Evolutionary conservation across 2,888 invertebrate species (phyloP).

Genomic region (Dasysyrphus albostriatus): DNA sequence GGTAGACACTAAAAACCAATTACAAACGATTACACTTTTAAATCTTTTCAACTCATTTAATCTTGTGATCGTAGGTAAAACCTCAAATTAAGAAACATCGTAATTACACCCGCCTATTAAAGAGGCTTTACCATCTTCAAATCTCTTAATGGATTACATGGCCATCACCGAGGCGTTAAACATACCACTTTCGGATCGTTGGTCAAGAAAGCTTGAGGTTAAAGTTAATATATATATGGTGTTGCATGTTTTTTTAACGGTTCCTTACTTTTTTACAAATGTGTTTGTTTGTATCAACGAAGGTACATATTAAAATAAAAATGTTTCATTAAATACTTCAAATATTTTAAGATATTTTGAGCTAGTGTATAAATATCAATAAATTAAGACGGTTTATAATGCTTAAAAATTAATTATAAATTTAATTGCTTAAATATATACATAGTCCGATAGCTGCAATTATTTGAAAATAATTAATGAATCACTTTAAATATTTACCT

Average conservation of each 20-base stretch:
- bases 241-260: not conserved
- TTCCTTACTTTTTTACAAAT: not conserved
- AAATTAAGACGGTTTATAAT: too few relatives aligned
- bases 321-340: too few relatives aligned
- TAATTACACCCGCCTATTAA: constrained; percentile 26
- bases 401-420: too few relatives aligned
- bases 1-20: constrained; percentile 19
- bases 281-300: too few relatives aligned
- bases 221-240: not conserved
- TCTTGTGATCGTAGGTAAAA: constrained; percentile 11
- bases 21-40: constrained; percentile 31
- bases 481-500: too few relatives aligned
- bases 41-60: constrained; percentile 8
- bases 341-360: too few relatives aligned
- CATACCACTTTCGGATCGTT: constrained; percentile 3
- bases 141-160: constrained; percentile 19
- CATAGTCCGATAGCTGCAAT: too few relatives aligned
- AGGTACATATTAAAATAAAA: not conserved
- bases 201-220: constrained; percentile 18
- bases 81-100: constrained; percentile 26
- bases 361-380: too few relatives aligned
- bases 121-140: constrained; percentile 24
- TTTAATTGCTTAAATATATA: too few relatives aligned
- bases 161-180: constrained; percentile 39
- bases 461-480: too few relatives aligned